Base-by-base conservation (phyloP, 2,888 invertebrate genomes). In the Synergus laeviventris region DNA sequence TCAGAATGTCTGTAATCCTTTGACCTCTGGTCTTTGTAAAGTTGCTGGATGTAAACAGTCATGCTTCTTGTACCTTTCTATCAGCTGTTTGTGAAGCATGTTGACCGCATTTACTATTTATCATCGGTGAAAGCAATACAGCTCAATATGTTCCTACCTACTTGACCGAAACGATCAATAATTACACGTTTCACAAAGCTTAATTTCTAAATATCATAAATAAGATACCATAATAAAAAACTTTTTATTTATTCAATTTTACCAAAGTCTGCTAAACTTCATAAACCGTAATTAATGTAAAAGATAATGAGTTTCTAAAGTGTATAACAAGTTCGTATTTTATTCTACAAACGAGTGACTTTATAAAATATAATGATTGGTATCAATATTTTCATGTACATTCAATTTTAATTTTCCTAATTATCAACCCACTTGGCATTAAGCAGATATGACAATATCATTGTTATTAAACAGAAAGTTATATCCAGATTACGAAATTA, bases 21-120 rank as follows among this genome's bases (percentile, higher is more conserved):
- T 49, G 70, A 49, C 70, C 70, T 70, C 49, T 31, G 49, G 18
- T 70, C 45, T 21, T 66, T 66, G 42, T 45, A 45, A 66, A 45
- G n/a, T 49, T 11, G 31, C 45, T 49, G 45, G 70, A 70, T 45
- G 49, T 49, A 70, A 49, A 70, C 49, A 70, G 24, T 49, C 70
- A 49, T 49, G n/a, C 49, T 70, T 9, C 42, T 24, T 66, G 21
- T 31, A 45, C 31, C 49, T 70, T 49, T 70, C 39, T 42, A 66
- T 70, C 70, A 70, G 70, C 70, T 70, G 70, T 70, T 70, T 31
- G 31, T 49, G 49, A 70, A 70, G 70, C 70, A 70, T 49, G 49
- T 70, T 70, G 70, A 70, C 70, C 70, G 70, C 70, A 70, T 70
- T 70, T 70, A 49, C 70, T 36, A 49, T 70, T 66, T 70, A 70